Percentiles rank a stretch among this genome's conserved stretches.
Conservation (phyloP, 2,113 vertebrate species). For the Eleginops maclovinus region DNA sequence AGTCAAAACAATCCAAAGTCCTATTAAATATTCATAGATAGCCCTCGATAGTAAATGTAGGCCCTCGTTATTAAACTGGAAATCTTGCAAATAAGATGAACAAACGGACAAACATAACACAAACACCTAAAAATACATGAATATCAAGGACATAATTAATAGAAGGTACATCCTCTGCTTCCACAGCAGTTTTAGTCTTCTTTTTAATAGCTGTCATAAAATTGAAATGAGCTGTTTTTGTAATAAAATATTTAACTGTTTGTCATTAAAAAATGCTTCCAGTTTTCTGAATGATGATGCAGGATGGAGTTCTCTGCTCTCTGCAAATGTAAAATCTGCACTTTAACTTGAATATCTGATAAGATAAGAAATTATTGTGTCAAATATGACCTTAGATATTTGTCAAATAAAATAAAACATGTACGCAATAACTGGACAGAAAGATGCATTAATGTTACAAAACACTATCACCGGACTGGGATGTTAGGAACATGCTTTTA, state of each 20-base stretch:
- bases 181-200: background rate
- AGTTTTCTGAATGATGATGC: conserved; percentile 27
- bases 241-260: conserved; percentile 23
- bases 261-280: conserved; percentile 10
- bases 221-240: conserved; percentile 27
- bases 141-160: conserved; percentile 6
- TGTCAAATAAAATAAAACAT: background rate
- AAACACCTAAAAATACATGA: conserved; percentile 18
- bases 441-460: background rate
- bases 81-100: conserved; percentile 11
- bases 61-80: background rate
- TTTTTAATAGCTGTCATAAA: background rate
- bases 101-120: conserved; percentile 6
- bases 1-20: background rate
- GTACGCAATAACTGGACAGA: background rate
- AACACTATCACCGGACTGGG: background rate
- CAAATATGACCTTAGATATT: too few species aligned
- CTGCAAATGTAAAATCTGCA: background rate
- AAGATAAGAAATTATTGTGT: background rate
- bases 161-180: background rate
- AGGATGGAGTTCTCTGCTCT: conserved; percentile 31
- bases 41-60: background rate
- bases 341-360: background rate
- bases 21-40: conserved; percentile 28
- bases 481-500: background rate